Evolutionary conservation across 2,888 invertebrate genomes (phyloP).

Genomic region (Mythimna pallens): DNA sequence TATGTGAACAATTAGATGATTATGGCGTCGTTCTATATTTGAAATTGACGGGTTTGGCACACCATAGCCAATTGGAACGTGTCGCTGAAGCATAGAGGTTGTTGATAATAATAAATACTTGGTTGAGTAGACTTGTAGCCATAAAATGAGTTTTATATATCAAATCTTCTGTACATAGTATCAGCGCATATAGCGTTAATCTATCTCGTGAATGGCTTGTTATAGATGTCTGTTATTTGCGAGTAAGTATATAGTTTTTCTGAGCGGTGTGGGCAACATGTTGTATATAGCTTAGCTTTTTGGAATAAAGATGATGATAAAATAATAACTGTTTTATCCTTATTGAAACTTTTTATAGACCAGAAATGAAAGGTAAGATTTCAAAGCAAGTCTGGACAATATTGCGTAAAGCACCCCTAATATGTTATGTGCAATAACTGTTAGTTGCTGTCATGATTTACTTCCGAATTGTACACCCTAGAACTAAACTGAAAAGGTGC

Average conservation of each 20-base stretch:
- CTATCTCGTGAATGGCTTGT: constrained; percentile 48
- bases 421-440: neutral
- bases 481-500: neutral
- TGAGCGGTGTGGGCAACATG: constrained; percentile 59
- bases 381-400: neutral
- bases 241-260: constrained; percentile 42
- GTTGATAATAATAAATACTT: constrained; percentile 30
- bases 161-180: constrained; percentile 48
- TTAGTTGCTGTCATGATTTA: neutral
- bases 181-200: constrained; percentile 27
- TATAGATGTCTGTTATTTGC: constrained; percentile 41
- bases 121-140: constrained; percentile 32
- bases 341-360: neutral
- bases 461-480: neutral
- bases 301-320: constrained; percentile 57
- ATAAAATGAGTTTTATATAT: constrained; percentile 23
- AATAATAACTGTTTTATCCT: constrained; percentile 11
- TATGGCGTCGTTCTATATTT: constrained; percentile 14
- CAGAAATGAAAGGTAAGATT: neutral
- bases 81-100: neutral
- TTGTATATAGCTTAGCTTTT: constrained; percentile 67
- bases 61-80: constrained; percentile 2
- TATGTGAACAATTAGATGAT: neutral
- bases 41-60: constrained; percentile 3
- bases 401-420: neutral